These are phyloP conservation scores for Epistrophe eligans DNA, from an alignment of 2,888 invertebrate species.

Conservation along the genomic window DNA sequence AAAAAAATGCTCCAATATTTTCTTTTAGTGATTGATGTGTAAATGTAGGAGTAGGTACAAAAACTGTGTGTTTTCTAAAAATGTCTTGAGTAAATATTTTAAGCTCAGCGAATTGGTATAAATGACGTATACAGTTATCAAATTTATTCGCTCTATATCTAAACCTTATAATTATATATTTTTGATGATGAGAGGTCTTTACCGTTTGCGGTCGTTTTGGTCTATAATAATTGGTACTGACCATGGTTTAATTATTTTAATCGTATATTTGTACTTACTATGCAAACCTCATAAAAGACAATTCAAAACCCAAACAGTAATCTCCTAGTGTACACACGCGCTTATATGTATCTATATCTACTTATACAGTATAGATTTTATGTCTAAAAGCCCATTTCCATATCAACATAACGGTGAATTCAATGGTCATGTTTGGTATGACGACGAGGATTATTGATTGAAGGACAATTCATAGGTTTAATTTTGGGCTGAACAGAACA, in stretches of 20 bases:
- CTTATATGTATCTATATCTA: neutral
- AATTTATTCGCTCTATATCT: neutral
- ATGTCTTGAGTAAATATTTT: too few relatives aligned
- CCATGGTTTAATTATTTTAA: constrained; percentile 74
- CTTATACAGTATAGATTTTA: neutral
- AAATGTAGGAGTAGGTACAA: too few relatives aligned
- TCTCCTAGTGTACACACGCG: neutral
- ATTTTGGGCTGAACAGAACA: constrained; percentile 3
- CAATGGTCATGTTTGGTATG: constrained; percentile 47
- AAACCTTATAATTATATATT: neutral
- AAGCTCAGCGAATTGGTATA: too few relatives aligned
- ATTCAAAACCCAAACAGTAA: neutral
- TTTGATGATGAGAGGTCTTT: neutral
- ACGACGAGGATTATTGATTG: constrained; percentile 70
- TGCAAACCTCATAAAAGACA: constrained; percentile 32
- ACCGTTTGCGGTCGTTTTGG: constrained; percentile 31
- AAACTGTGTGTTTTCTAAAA: too few relatives aligned
- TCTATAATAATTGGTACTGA: constrained; percentile 67
- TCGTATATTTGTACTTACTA: constrained; percentile 54
- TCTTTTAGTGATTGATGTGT: too few relatives aligned
- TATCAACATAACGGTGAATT: constrained; percentile 27
- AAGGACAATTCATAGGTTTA: constrained; percentile 56
- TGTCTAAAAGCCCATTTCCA: neutral
- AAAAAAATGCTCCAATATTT: too few relatives aligned
- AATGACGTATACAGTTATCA: too few relatives aligned